These are phyloP conservation scores for Parnassius mnemosyne DNA, from an alignment of 2,888 invertebrate genomes.

Conservation along the genomic window DNA sequence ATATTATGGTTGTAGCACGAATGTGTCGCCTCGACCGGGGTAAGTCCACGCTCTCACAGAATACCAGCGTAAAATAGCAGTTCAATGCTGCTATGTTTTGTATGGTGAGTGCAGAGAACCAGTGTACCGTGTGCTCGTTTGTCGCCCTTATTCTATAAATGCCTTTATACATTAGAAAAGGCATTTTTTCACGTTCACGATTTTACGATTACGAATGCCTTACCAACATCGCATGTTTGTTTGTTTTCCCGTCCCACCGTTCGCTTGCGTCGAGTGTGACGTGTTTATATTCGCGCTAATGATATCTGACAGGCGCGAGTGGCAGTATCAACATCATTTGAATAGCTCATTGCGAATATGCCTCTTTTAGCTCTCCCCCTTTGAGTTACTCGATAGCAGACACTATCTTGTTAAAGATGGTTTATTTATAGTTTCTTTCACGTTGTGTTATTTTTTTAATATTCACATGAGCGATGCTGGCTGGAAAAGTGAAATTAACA, in stretches of 20 bases:
- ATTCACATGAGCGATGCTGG: too few species aligned
- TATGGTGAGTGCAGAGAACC: too few species aligned
- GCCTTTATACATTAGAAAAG: too few species aligned
- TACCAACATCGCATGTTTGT: constrained; percentile 14
- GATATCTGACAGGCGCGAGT: constrained; percentile 34
- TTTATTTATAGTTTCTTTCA: constrained; percentile 9
- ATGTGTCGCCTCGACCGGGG: too few species aligned
- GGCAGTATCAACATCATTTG: constrained; percentile 32
- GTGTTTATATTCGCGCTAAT: constrained; percentile 34
- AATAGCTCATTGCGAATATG: constrained; percentile 35
- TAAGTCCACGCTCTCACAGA: too few species aligned
- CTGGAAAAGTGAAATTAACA: too few species aligned
- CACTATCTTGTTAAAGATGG: constrained; percentile 6
- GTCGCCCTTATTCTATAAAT: too few species aligned
- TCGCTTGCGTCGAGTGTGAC: constrained; percentile 10
- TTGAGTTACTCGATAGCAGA: constrained; percentile 8
- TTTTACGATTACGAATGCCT: neutral
- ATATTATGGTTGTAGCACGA: too few species aligned
- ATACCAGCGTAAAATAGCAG: too few species aligned
- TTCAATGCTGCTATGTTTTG: too few species aligned
- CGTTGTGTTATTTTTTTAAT: neutral
- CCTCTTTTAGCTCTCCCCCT: constrained; percentile 3
- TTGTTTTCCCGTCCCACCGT: constrained; percentile 10
- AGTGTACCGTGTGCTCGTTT: too few species aligned
- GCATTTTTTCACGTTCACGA: too few species aligned